phyloP scores from a whole-genome alignment of 2,797 vertebrate species.

The Ctenopoma kingsleyae region DNA sequence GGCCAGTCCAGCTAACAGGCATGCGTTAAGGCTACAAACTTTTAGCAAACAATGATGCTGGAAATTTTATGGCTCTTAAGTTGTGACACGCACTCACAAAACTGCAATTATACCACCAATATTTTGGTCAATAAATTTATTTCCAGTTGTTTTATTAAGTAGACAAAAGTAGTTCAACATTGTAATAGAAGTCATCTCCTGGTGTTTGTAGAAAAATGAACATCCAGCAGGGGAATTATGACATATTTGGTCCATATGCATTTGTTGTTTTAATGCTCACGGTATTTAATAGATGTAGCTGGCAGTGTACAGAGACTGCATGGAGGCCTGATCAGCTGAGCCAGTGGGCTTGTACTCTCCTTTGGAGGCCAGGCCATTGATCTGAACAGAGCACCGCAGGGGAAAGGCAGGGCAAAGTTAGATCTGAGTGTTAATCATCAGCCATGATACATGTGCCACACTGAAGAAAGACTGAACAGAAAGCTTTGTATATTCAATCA shows the following conservation, averaged over 20 bases:
- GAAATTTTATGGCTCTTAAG: background rate
- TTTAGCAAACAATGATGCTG: too few relatives aligned
- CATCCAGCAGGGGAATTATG: slow-evolving; percentile 21
- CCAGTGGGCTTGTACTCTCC: slow-evolving; percentile 91
- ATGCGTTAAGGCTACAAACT: too few relatives aligned
- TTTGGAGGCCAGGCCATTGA: slow-evolving; percentile 91
- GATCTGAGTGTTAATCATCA: slow-evolving; percentile 76
- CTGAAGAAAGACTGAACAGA: slow-evolving; percentile 24
- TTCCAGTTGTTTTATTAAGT: slow-evolving; percentile 50
- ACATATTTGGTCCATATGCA: slow-evolving; percentile 67
- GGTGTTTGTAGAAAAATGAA: slow-evolving; percentile 9
- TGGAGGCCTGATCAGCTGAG: slow-evolving; percentile 86
- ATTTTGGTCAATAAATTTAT: slow-evolving; percentile 67
- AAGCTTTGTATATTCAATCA: slow-evolving; percentile 51
- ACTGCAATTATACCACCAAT: background rate
- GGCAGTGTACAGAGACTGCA: slow-evolving; percentile 91
- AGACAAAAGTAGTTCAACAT: slow-evolving; percentile 64
- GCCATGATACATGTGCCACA: slow-evolving; percentile 28
- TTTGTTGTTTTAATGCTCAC: slow-evolving; percentile 22
- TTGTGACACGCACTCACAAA: background rate
- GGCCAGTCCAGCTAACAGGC: too few relatives aligned
- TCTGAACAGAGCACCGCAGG: slow-evolving; percentile 79
- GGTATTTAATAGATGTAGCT: slow-evolving; percentile 91
- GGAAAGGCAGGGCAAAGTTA: slow-evolving; percentile 64
- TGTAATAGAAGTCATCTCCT: slow-evolving; percentile 18